phyloP scores from a whole-genome alignment of 2,888 invertebrate genomes.

The Drosophila maculinotata region DNA sequence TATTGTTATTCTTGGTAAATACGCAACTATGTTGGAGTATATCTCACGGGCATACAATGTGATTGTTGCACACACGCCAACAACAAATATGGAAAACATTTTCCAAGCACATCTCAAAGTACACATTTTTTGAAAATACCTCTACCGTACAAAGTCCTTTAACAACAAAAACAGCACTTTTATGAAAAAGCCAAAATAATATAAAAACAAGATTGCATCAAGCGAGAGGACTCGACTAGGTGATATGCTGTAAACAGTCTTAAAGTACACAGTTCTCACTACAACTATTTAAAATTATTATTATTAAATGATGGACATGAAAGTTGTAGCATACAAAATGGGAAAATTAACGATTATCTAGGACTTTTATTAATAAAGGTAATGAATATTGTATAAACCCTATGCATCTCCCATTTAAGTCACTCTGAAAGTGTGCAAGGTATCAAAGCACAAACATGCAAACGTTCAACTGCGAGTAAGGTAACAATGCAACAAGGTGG shows the following conservation, averaged over 20 bases:
- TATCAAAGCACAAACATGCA: constrained; percentile 1
- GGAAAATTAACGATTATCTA: too few relatives aligned
- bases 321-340: too few relatives aligned
- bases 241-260: background rate
- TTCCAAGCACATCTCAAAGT: constrained; percentile 20
- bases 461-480: background rate
- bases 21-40: constrained; percentile 7
- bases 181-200: constrained; percentile 29
- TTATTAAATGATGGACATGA: too few relatives aligned
- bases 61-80: constrained; percentile 43
- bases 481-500: constrained; percentile 30
- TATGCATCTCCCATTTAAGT: too few relatives aligned
- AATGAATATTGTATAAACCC: background rate
- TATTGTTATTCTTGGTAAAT: too few relatives aligned
- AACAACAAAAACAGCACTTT: constrained; percentile 49
- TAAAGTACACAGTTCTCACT: too few relatives aligned
- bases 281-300: too few relatives aligned
- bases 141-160: constrained; percentile 35
- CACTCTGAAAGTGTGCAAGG: background rate
- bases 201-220: constrained; percentile 1
- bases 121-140: constrained; percentile 1
- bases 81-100: constrained; percentile 30
- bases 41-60: constrained; percentile 26
- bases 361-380: too few relatives aligned
- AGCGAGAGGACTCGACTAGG: background rate